Evolutionary conservation across 2,113 vertebrate species (phyloP), one percentile per base, ranked within the genome.

Genomic region (Chionomys nivalis): DNA sequence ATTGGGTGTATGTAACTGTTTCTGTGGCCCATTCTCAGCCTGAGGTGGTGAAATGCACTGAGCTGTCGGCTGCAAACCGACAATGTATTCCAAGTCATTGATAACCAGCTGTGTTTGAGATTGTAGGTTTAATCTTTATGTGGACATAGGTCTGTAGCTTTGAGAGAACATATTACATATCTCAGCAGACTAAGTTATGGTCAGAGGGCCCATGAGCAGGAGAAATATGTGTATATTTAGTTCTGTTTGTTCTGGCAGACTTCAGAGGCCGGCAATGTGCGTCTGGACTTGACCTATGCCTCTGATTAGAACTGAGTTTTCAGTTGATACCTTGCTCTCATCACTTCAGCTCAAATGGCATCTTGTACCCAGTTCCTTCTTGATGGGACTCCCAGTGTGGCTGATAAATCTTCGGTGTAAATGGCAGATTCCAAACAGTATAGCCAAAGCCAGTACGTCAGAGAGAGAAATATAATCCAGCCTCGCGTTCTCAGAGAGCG

Each of bases 191-290:
- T 70, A 95, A 55, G 70, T 86, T 47, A 94, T 94, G 23, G 73
- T 85, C 82, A 78, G 24, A 83, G 90, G 72, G 55, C 73, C 93
- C 44, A 61, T 24, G 36, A 65, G 78, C 88, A 91, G 47, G 68
- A 94, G 78, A 96, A 97, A 96, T 94, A 93, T 79, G 90, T 93
- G 49, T 89, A 87, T 87, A 94, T 94, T 96, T 96, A 96, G 92
- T 86, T 96, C 86, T 95, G 93, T 97, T 94, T 96, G 52, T 95
- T 92, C 76, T 88, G 82, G 96, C 86, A 87, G 73, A 94, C 86
- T 87, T 95, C 91, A 82, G 81, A 61, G 87, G 72, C 82, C 44
- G 89, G 73, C 52, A 89, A 21, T 26, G 82, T 87, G 82, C 87
- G 61, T 72, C 81, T 65, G 91, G 87, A 75, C n/a, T 91, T 91